Percentiles rank a stretch among this genome's conserved stretches.
These are phyloP conservation scores for Apocrypta bakeri DNA, from an alignment of 1,140 invertebrate species.

Conservation along the genomic window DNA sequence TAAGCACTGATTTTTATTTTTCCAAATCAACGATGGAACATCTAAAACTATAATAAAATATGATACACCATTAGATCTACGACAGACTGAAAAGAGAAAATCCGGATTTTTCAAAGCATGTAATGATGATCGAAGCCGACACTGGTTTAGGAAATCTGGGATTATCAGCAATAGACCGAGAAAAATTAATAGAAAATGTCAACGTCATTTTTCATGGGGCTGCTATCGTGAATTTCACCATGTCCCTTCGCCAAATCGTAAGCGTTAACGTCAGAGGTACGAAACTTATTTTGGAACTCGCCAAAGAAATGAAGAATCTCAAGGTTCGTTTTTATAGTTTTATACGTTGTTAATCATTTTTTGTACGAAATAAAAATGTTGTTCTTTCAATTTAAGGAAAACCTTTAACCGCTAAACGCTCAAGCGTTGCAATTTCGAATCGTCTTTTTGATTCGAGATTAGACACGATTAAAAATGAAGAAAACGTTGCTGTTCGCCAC, in stretches of 20 bases:
- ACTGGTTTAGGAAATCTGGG: constrained; percentile 76
- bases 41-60: not conserved
- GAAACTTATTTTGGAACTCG: constrained; percentile 76
- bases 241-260: constrained; percentile 80
- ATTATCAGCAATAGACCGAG: constrained; percentile 73
- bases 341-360: no score
- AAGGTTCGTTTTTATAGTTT: no score
- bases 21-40: not conserved
- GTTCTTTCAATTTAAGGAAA: no score
- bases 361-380: no score
- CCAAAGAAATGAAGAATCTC: constrained; percentile 79
- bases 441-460: no score
- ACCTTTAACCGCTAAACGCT: no score
- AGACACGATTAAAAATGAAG: no score
- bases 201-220: constrained; percentile 90
- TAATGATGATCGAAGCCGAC: constrained; percentile 79
- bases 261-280: constrained; percentile 79
- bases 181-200: constrained; percentile 70
- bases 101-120: constrained; percentile 72
- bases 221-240: constrained; percentile 93
- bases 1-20: constrained; percentile 66
- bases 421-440: no score
- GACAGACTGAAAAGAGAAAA: constrained; percentile 69
- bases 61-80: constrained; percentile 72
- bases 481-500: no score